phyloP scores from a whole-genome alignment of 2,797 vertebrate genomes.

The Petrocephalus sullivani region DNA sequence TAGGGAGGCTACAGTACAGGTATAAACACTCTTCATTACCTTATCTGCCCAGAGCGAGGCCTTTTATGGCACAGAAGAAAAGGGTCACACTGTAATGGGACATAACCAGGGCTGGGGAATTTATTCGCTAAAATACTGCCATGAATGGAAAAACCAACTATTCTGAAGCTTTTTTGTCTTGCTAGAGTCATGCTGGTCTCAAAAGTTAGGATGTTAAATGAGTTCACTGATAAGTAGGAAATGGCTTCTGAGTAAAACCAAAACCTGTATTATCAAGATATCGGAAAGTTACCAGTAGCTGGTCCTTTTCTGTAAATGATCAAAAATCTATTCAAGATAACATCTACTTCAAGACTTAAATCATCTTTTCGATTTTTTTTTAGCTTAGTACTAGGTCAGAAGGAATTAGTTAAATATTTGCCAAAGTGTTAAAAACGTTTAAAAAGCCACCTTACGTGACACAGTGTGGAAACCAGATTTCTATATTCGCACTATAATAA shows the following conservation, averaged over 20 bases:
- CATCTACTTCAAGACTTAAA: not conserved
- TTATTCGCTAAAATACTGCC: not conserved
- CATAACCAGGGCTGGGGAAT: not conserved
- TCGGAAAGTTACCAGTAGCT: not conserved
- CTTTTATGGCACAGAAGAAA: not conserved
- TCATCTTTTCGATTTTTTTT: not conserved
- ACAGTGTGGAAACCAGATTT: not conserved
- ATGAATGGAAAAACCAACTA: not conserved
- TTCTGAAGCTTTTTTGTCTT: not conserved
- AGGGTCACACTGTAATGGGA: not conserved
- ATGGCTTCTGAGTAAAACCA: not conserved
- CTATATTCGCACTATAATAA: not conserved
- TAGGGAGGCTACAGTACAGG: not conserved
- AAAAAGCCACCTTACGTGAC: not conserved
- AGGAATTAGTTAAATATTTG: not conserved
- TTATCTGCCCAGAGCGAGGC: not conserved
- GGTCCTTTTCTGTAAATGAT: not conserved
- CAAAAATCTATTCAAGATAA: not conserved
- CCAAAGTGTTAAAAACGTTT: not conserved
- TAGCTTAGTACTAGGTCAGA: not conserved
- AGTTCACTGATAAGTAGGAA: not conserved
- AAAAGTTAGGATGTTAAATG: not conserved
- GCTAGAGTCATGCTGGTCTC: not conserved
- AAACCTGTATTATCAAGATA: not conserved
- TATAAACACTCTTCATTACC: not conserved